These are phyloP conservation scores for Esox lucius DNA, from an alignment of 2,797 vertebrate genomes.

Conservation along the genomic window DNA sequence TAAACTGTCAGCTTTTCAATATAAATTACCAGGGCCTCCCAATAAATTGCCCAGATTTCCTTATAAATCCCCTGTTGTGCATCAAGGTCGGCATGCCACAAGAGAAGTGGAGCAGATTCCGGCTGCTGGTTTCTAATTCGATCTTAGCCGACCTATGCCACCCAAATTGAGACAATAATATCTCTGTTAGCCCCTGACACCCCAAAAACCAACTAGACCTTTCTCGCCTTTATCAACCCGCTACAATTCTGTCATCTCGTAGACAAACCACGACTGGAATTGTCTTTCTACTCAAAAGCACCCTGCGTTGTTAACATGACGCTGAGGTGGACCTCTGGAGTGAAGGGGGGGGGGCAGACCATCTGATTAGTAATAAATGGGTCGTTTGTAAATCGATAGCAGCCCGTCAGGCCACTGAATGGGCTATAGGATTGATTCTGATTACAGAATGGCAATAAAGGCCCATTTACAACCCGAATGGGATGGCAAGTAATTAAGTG, in stretches of 20 bases:
- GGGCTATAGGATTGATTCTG: slow-evolving; percentile 75
- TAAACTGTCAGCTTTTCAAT: no score
- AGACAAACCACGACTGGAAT: slow-evolving; percentile 38
- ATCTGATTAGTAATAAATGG: slow-evolving; percentile 75
- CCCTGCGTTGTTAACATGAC: slow-evolving; percentile 37
- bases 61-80: no score
- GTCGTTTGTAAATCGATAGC: slow-evolving; percentile 76
- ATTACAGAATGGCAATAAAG: slow-evolving; percentile 75
- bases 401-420: slow-evolving; percentile 70
- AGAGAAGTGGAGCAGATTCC: neutral
- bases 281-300: slow-evolving; percentile 32
- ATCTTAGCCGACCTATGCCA: no score
- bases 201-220: slow-evolving; percentile 23
- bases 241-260: slow-evolving; percentile 38
- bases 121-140: neutral
- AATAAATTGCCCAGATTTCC: no score
- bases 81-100: neutral
- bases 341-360: slow-evolving; percentile 36
- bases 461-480: slow-evolving; percentile 76
- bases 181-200: slow-evolving; percentile 27
- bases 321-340: slow-evolving; percentile 21
- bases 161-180: no score
- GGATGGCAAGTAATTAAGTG: slow-evolving; percentile 75
- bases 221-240: slow-evolving; percentile 44
- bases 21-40: no score